phyloP scores from a whole-genome alignment of 2,113 vertebrate species.

The Boulengeromyrus knoepffleri region DNA sequence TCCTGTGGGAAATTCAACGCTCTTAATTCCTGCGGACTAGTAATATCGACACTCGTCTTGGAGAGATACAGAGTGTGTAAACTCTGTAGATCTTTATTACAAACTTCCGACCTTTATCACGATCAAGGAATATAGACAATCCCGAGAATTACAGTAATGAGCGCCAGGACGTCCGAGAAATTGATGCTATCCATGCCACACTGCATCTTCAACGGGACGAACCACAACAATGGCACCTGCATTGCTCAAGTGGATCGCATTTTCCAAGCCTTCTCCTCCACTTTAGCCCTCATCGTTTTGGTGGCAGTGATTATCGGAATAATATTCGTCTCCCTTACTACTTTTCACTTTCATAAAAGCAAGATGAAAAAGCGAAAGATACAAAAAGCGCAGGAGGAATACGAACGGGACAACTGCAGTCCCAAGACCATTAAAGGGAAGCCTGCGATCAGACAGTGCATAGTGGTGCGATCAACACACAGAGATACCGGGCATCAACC shows the following conservation, averaged over 20 bases:
- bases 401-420: constrained; percentile 86
- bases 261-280: constrained; percentile 87
- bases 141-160: constrained; percentile 66
- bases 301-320: constrained; percentile 84
- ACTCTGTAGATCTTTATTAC: constrained; percentile 1
- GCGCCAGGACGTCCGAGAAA: constrained; percentile 72
- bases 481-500: constrained; percentile 15
- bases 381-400: constrained; percentile 90
- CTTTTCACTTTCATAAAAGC: constrained; percentile 91
- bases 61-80: constrained; percentile 20
- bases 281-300: constrained; percentile 84
- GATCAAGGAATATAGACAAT: not conserved
- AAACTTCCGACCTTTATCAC: constrained; percentile 1
- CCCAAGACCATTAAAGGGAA: constrained; percentile 39
- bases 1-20: constrained; percentile 52
- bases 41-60: constrained; percentile 43
- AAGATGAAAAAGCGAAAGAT: constrained; percentile 95
- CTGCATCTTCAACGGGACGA: constrained; percentile 72
- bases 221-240: constrained; percentile 69
- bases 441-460: constrained; percentile 45
- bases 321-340: constrained; percentile 85
- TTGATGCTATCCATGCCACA: constrained; percentile 70
- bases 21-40: constrained; percentile 21
- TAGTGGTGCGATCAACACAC: constrained; percentile 52
- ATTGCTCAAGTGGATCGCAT: constrained; percentile 77